phyloP scores from a whole-genome alignment of 2,888 invertebrate genomes.

The Drosophila buzzatii region DNA sequence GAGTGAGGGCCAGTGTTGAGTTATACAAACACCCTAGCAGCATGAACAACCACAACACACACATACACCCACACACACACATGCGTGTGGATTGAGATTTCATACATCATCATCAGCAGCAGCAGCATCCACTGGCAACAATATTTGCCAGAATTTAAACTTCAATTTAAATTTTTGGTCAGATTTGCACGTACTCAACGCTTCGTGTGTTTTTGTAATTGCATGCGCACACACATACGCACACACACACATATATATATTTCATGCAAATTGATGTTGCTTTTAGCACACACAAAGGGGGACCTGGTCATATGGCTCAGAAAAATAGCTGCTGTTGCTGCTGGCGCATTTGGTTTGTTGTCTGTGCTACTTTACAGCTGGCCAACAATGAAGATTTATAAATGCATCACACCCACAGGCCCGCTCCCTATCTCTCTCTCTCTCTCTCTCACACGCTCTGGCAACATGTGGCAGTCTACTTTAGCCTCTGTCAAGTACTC shows the following conservation, averaged over 20 bases:
- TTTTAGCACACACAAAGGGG: conserved; percentile 55
- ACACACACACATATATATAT: conserved; percentile 27
- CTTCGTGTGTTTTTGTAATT: conserved; percentile 77
- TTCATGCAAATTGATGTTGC: conserved; percentile 80
- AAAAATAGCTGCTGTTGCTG: conserved; percentile 46
- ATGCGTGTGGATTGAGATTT: background rate
- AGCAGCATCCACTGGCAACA: conserved; percentile 48
- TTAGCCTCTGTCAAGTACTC: conserved; percentile 60
- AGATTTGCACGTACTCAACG: conserved; percentile 77
- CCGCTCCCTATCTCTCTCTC: background rate
- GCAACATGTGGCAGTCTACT: conserved; percentile 50
- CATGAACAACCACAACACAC: conserved; percentile 34
- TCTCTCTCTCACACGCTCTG: conserved; percentile 6
- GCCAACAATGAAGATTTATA: conserved; percentile 78
- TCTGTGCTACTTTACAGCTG: conserved; percentile 78
- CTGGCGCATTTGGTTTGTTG: conserved; percentile 69
- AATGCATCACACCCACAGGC: conserved; percentile 48
- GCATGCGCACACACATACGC: conserved; percentile 55
- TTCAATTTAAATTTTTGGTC: conserved; percentile 82
- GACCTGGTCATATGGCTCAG: conserved; percentile 59
- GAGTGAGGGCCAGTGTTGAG: conserved; percentile 35
- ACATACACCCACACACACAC: conserved; percentile 2
- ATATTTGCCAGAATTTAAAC: conserved; percentile 72
- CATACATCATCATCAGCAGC: conserved; percentile 30
- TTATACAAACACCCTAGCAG: conserved; percentile 51